Evolutionary conservation across 2,113 vertebrate genomes (phyloP).

Genomic region (Sylvietta virens): DNA sequence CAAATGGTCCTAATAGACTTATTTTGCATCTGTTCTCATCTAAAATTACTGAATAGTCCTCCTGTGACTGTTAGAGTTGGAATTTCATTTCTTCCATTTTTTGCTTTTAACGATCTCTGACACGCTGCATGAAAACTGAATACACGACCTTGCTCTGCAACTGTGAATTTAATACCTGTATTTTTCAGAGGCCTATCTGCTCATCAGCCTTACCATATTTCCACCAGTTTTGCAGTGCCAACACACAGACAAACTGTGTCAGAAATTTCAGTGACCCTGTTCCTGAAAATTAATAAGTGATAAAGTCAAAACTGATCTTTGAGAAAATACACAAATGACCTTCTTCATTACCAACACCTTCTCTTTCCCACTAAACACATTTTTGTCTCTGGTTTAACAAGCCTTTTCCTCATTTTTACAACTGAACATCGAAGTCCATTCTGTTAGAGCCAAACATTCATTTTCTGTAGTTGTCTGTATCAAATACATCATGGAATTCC

Average conservation of each 20-base stretch:
- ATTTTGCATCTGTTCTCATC: neutral
- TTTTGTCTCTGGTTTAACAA: neutral
- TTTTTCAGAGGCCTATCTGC: neutral
- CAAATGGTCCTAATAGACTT: neutral
- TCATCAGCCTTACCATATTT: neutral
- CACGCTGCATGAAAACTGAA: neutral
- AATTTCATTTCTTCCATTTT: neutral
- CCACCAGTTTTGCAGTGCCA: neutral
- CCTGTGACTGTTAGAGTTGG: neutral
- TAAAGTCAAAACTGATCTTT: neutral
- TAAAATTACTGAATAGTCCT: neutral
- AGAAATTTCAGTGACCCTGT: neutral
- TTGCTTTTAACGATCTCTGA: neutral
- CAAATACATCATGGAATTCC: neutral
- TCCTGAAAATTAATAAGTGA: neutral
- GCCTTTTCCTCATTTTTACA: neutral
- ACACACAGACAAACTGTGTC: neutral
- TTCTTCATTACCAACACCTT: neutral
- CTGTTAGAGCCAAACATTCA: neutral
- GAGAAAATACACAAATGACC: neutral
- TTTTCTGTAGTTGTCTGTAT: neutral
- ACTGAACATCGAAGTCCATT: neutral
- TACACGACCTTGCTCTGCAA: neutral
- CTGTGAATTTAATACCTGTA: neutral
- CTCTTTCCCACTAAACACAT: neutral